phyloP scores from a whole-genome alignment of 30 jellyfish, hydroid and myxozoan genomes.

The Cassiopea xamachana region DNA sequence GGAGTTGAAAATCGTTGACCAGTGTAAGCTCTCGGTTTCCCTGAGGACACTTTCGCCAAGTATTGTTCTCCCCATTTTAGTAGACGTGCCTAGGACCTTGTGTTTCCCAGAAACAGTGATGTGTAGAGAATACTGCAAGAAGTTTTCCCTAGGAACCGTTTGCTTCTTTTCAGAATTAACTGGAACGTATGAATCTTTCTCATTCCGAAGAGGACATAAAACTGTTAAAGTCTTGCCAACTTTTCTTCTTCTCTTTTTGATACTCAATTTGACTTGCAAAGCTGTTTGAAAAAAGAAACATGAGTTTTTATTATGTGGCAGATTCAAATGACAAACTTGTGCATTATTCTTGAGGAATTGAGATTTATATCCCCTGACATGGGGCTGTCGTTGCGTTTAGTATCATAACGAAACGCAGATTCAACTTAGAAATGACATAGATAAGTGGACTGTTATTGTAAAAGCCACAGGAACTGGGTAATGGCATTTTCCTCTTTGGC shows the following conservation, averaged over 20 bases:
- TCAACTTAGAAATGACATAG: too few relatives aligned
- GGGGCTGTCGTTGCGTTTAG: too few relatives aligned
- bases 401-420: too few relatives aligned
- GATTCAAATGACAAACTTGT: background rate
- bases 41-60: slow-evolving; percentile 43
- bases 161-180: slow-evolving; percentile 44
- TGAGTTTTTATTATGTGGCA: background rate
- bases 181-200: slow-evolving; percentile 7
- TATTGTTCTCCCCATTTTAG: slow-evolving; percentile 26
- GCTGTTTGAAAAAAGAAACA: slow-evolving; percentile 24
- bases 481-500: too few relatives aligned
- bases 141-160: background rate
- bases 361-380: too few relatives aligned
- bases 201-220: slow-evolving; percentile 9
- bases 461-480: too few relatives aligned
- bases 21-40: slow-evolving; percentile 24
- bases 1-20: slow-evolving; percentile 40
- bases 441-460: too few relatives aligned
- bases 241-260: slow-evolving; percentile 52
- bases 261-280: slow-evolving; percentile 26
- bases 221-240: slow-evolving; percentile 6
- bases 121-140: slow-evolving; percentile 45
- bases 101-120: slow-evolving; percentile 58
- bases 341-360: too few relatives aligned
- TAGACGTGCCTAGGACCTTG: slow-evolving; percentile 34